Base-by-base conservation (phyloP, 2,888 invertebrate genomes). In the Chymomyza procnemis region DNA sequence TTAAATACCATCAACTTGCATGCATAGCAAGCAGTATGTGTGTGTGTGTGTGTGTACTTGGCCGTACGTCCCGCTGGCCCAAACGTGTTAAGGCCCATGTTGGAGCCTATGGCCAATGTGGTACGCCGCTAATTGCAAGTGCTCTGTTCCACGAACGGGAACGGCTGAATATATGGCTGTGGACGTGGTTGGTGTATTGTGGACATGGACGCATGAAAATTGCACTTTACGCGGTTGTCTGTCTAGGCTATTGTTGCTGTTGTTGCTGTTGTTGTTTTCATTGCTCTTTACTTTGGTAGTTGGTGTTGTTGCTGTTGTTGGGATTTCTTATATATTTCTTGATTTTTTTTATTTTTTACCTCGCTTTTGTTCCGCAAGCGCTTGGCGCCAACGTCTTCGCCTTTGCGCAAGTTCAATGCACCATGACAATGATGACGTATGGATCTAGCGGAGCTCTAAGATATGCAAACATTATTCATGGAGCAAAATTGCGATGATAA, bases 1-100 rank as follows among this genome's bases (percentile, higher is more conserved):
- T 26, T 26, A 26, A 26, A 26, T 26, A 26, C 4, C 26, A 6
- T 26, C 22, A 22, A 22, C 22, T 22, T 22, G 22, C 22, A 22
- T 22, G 22, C 4, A 22, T 22, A 22, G 22, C 22, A 3, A 22
- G 22, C 4, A 22, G 3, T 5, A 26, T 75, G 69, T 61, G 69
- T 67, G 46, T 74, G 68, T 48, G 19, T 61, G 66, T 72, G 65
- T 75, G 80, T 72, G 76, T 47, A 16, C 47, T 75, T 52, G n/a
- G 81, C 79, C 22, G 52, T n/a, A n/a, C n/a, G n/a, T 75, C 75
- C 69, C 76, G 71, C 78, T 79, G 80, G 4, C 26, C 26, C 26
- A 26, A 6, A 26, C n/a, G n/a, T 30, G 30, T 30, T 30, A 30
- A n/a, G n/a, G 34, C 12, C 12, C 12, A 41, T 12, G 34, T 14